Evolutionary conservation across 2,113 vertebrate genomes (phyloP).

Genomic region (Mus pahari): DNA sequence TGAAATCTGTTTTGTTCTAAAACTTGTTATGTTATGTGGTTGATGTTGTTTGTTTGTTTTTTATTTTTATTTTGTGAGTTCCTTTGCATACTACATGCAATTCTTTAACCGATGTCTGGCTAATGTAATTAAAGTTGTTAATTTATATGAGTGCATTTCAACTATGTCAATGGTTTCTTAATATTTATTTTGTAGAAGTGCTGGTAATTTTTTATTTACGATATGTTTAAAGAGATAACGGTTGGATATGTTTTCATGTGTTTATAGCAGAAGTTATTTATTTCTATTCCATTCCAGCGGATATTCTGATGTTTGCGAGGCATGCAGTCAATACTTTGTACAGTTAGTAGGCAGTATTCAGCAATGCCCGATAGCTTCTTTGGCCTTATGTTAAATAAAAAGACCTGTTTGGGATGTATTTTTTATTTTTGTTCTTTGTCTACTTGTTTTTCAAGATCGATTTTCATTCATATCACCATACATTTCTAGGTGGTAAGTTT

Average conservation of each 20-base stretch:
- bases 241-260: conserved; percentile 92
- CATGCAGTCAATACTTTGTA: conserved; percentile 92
- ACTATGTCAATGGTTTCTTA: conserved; percentile 93
- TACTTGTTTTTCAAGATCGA: conserved; percentile 83
- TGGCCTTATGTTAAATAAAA: conserved; percentile 88
- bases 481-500: conserved; percentile 82
- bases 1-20: conserved; percentile 89
- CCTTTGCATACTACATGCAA: conserved; percentile 88
- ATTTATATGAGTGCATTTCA: conserved; percentile 94
- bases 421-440: conserved; percentile 83
- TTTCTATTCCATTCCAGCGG: conserved; percentile 91
- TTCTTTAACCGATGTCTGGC: conserved; percentile 92
- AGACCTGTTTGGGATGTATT: conserved; percentile 85
- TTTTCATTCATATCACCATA: conserved; percentile 82
- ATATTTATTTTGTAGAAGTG: conserved; percentile 94
- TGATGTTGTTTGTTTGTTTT: conserved; percentile 87
- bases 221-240: conserved; percentile 93
- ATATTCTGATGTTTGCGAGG: conserved; percentile 92
- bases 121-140: conserved; percentile 94
- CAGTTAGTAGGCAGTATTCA: conserved; percentile 91
- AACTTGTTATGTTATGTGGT: conserved; percentile 87
- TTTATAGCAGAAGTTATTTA: conserved; percentile 94
- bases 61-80: conserved; percentile 81
- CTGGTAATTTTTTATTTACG: conserved; percentile 93
- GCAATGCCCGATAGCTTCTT: conserved; percentile 89